phyloP scores from a whole-genome alignment of 2,888 invertebrate genomes.

The Aleiodes alternator region DNA sequence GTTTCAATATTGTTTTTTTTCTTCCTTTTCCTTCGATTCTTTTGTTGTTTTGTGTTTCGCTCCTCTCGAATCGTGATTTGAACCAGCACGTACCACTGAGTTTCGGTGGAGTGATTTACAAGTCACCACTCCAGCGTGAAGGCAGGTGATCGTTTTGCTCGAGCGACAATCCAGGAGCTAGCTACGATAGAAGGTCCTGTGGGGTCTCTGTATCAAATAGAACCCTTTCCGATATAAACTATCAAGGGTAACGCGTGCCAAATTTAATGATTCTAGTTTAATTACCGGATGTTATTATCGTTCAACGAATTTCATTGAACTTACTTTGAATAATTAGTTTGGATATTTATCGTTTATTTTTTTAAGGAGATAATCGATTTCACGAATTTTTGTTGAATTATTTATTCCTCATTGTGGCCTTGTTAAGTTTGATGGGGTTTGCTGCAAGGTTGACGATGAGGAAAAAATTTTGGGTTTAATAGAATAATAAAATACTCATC shows the following conservation, averaged over 20 bases:
- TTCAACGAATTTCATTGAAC: conserved; percentile 11
- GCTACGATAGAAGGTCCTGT: conserved; percentile 41
- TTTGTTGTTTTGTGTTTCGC: conserved; percentile 50
- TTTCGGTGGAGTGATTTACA: conserved; percentile 73
- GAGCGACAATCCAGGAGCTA: conserved; percentile 57
- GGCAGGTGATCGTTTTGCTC: conserved; percentile 73
- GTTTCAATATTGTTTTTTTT: conserved; percentile 24
- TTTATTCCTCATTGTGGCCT: no score
- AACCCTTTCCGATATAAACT: not conserved
- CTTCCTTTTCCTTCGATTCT: conserved; percentile 36
- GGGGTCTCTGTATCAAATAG: conserved; percentile 12
- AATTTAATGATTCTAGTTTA: conserved; percentile 12
- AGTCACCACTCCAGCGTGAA: conserved; percentile 72
- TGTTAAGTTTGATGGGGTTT: no score
- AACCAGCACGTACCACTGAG: conserved; percentile 66
- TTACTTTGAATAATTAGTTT: not conserved
- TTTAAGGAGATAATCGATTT: not conserved
- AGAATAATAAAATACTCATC: not conserved
- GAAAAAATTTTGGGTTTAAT: not conserved
- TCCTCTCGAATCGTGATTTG: conserved; percentile 45
- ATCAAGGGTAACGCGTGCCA: conserved; percentile 27
- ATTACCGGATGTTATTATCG: conserved; percentile 31
- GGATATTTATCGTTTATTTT: not conserved
- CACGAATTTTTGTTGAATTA: not conserved
- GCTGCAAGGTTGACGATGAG: not conserved